These are phyloP conservation scores for Riparia riparia DNA, from an alignment of 2,113 vertebrate genomes.

Conservation along the genomic window DNA sequence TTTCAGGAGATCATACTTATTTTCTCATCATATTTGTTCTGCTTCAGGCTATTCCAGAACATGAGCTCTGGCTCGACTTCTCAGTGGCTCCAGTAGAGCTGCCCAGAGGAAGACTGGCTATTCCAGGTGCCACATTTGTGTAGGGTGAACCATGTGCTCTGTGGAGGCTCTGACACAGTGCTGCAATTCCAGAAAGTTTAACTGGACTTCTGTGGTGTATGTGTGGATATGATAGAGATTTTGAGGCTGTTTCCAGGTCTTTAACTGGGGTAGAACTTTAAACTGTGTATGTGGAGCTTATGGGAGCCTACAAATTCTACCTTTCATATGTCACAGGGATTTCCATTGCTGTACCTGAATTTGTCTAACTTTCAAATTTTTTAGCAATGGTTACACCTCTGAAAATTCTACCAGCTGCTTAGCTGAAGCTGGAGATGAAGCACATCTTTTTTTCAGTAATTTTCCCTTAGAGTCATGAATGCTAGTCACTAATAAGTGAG, in stretches of 20 bases:
- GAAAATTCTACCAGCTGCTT: not conserved
- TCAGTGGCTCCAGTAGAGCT: not conserved
- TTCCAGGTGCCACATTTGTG: not conserved
- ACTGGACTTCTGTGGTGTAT: not conserved
- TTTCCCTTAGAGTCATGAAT: not conserved
- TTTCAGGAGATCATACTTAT: not conserved
- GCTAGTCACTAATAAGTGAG: not conserved
- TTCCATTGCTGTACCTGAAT: not conserved
- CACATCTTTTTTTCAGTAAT: not conserved
- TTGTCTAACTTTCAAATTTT: not conserved
- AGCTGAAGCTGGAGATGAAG: not conserved
- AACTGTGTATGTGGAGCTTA: not conserved
- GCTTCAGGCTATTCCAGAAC: not conserved
- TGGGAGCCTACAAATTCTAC: not conserved
- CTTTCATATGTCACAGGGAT: not conserved
- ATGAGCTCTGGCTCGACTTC: not conserved
- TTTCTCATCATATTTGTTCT: not conserved
- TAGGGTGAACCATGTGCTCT: fast-evolving
- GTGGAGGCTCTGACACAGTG: not conserved
- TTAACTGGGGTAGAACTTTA: not conserved
- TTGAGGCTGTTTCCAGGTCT: not conserved
- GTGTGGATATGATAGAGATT: not conserved
- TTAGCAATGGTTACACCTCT: not conserved
- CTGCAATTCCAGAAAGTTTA: not conserved
- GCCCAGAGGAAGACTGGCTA: not conserved